Conservation (phyloP, 1,140 invertebrate genomes). For the Littorina saxatilis region DNA sequence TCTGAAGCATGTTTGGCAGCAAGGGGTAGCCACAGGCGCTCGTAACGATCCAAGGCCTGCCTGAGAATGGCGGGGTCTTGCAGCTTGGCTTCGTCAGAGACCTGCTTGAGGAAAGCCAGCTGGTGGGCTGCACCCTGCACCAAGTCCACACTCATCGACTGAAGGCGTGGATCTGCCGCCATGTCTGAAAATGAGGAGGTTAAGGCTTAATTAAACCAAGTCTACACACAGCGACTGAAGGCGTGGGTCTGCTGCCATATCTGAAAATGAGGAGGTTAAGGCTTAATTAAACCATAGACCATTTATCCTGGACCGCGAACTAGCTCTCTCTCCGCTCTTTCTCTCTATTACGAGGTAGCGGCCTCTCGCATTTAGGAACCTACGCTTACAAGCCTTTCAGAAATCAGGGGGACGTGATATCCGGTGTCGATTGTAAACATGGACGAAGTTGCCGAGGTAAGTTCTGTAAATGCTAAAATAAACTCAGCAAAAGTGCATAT, state of each 20-base stretch:
- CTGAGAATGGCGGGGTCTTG: constrained; percentile 53
- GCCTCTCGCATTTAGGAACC: too few species aligned
- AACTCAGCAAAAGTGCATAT: too few species aligned
- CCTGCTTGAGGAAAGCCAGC: constrained; percentile 54
- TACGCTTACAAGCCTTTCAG: too few species aligned
- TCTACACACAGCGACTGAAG: not conserved
- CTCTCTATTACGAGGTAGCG: too few species aligned
- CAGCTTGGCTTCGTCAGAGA: constrained; percentile 52
- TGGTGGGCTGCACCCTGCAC: constrained; percentile 48
- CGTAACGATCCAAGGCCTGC: constrained; percentile 75
- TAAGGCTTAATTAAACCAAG: not conserved
- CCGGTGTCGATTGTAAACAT: too few species aligned
- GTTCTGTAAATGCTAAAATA: too few species aligned
- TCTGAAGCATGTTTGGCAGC: constrained; percentile 64
- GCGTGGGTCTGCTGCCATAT: constrained; percentile 7
- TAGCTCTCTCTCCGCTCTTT: too few species aligned
- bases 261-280: not conserved
- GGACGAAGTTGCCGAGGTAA: not conserved
- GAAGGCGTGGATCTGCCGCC: not conserved
- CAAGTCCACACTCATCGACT: not conserved
- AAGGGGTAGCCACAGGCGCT: constrained; percentile 76
- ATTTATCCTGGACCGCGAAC: too few species aligned
- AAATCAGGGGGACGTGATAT: too few species aligned
- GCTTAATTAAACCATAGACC: not conserved
- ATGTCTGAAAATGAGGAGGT: not conserved